phyloP scores from a whole-genome alignment of 1,140 invertebrate species.

The Pseudomyrmex sp. region DNA sequence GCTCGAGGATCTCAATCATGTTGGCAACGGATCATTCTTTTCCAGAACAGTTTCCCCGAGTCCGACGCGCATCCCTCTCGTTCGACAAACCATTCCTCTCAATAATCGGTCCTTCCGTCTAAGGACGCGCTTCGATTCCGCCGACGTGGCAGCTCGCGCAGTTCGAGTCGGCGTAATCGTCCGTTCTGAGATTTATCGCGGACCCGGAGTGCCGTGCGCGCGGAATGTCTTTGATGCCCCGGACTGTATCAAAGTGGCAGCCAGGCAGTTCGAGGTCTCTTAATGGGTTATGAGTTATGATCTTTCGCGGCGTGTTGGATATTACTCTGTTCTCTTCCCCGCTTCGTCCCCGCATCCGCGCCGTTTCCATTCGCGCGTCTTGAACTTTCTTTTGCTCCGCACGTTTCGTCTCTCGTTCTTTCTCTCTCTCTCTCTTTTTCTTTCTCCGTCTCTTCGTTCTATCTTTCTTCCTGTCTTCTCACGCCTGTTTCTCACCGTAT shows the following conservation, averaged over 20 bases:
- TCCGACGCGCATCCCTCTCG: conserved; percentile 35
- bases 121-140: conserved; percentile 63
- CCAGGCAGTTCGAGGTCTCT: conserved; percentile 78
- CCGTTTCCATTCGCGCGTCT: conserved; percentile 19
- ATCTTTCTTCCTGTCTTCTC: conserved; percentile 1
- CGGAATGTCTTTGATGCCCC: conserved; percentile 82
- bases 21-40: conserved; percentile 63
- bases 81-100: conserved; percentile 69
- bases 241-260: conserved; percentile 82
- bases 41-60: not conserved
- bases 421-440: conserved; percentile 20
- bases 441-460: not conserved
- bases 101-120: conserved; percentile 66
- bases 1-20: not conserved
- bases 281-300: conserved; percentile 84
- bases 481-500: not conserved
- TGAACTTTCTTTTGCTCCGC: conserved; percentile 22
- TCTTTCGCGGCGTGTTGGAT: conserved; percentile 56
- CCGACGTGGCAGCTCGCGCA: conserved; percentile 65
- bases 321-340: conserved; percentile 63
- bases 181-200: conserved; percentile 75
- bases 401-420: conserved; percentile 4
- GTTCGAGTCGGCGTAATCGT: conserved; percentile 67
- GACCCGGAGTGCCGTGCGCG: conserved; percentile 63
- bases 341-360: conserved; percentile 12